A percentile compares a stretch with the other conserved stretches of the same genome.
phyloP scores from a whole-genome alignment of 2,888 invertebrate species.

The Mamestra brassicae region DNA sequence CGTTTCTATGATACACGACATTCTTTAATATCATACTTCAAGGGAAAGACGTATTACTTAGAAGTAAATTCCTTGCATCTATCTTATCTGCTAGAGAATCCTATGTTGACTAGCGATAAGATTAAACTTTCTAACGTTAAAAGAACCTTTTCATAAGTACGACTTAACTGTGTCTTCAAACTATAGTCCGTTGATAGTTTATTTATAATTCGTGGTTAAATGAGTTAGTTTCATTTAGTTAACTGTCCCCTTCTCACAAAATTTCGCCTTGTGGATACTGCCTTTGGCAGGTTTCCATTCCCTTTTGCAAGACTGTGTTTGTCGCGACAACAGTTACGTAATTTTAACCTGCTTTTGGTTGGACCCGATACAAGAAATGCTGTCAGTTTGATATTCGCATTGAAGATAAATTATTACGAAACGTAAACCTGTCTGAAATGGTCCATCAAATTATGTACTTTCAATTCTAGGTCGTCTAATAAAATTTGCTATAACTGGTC shows the following conservation, averaged over 20 bases:
- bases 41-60: background rate
- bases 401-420: conserved; percentile 26
- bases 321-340: conserved; percentile 1
- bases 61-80: background rate
- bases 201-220: background rate
- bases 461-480: background rate
- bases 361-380: conserved; percentile 24
- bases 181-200: background rate
- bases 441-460: conserved; percentile 1
- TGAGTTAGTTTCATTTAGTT: background rate
- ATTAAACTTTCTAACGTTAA: conserved; percentile 27
- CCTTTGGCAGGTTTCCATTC: conserved; percentile 35
- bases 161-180: background rate
- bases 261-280: background rate
- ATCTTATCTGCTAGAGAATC: conserved; percentile 2
- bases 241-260: conserved; percentile 11
- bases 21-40: conserved; percentile 2
- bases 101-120: conserved; percentile 6
- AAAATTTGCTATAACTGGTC: background rate
- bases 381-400: conserved; percentile 17
- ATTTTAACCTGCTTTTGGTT: conserved; percentile 30
- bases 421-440: conserved; percentile 21
- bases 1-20: conserved; percentile 10
- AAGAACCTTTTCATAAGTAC: background rate
- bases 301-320: conserved; percentile 22